phyloP scores from a whole-genome alignment of 2,797 vertebrate species.

The Ataeniobius toweri region DNA sequence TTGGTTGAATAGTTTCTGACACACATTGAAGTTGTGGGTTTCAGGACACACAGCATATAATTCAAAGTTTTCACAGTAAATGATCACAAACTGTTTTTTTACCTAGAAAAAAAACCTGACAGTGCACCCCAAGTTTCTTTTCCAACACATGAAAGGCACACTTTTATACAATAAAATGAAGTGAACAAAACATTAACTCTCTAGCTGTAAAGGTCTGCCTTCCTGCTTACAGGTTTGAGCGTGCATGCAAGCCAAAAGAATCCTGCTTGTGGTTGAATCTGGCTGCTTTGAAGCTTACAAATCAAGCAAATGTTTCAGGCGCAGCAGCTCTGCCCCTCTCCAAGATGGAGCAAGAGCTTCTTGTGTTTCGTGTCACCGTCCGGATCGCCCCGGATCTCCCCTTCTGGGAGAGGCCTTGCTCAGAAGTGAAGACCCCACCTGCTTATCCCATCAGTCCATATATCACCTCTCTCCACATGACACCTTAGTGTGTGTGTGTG shows the following conservation, averaged over 20 bases:
- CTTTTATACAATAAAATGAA: neutral
- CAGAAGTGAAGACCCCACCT: constrained; percentile 54
- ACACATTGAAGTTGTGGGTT: neutral
- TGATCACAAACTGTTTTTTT: neutral
- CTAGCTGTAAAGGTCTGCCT: neutral
- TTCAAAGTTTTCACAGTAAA: neutral
- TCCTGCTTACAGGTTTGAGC: neutral
- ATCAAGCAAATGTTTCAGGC: constrained; percentile 25
- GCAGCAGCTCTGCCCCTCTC: constrained; percentile 23
- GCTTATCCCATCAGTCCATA: constrained; percentile 49
- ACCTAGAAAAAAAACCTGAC: neutral
- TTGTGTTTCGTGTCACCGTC: constrained; percentile 44
- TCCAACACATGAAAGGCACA: neutral
- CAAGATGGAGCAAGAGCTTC: constrained; percentile 45
- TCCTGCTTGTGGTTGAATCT: neutral
- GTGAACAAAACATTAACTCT: neutral
- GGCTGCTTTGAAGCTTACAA: constrained; percentile 16
- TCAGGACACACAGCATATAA: neutral
- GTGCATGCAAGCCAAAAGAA: constrained; percentile 1
- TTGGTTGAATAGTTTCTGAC: neutral
- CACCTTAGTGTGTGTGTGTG: constrained; percentile 18
- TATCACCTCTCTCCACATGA: constrained; percentile 39
- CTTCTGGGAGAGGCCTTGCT: constrained; percentile 56
- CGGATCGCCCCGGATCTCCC: constrained; percentile 17
- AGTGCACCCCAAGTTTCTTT: neutral